Evolutionary conservation across 2,113 vertebrate genomes (phyloP).

Genomic region (Limanda limanda): DNA sequence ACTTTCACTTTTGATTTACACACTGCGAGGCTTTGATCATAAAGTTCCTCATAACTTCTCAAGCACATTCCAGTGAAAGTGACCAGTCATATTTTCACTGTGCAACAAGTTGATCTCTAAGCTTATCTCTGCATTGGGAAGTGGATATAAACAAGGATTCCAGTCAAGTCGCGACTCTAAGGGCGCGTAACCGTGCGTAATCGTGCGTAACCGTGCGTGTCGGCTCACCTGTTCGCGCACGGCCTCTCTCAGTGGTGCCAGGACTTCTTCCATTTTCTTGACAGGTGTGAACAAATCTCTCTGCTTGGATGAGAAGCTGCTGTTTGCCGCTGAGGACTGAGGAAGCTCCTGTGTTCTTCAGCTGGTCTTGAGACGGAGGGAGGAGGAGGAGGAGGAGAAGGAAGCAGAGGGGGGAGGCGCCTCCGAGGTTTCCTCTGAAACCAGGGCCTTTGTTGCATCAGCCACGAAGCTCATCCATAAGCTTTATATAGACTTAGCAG

Average conservation of each 20-base stretch:
- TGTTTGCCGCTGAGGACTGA: background rate
- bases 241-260: slow-evolving; percentile 52
- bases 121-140: background rate
- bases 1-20: background rate
- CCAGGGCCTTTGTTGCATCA: slow-evolving; percentile 58
- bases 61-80: too few relatives aligned
- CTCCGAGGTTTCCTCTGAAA: background rate
- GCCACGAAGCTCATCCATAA: slow-evolving; percentile 21
- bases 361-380: background rate
- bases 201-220: background rate
- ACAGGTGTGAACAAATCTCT: background rate
- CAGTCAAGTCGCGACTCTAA: too few relatives aligned
- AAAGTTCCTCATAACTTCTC: background rate
- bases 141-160: too few relatives aligned
- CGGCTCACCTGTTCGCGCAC: slow-evolving; percentile 54
- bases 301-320: background rate
- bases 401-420: slow-evolving; percentile 21
- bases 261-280: slow-evolving; percentile 47
- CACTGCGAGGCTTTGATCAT: too few relatives aligned
- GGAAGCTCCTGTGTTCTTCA: background rate
- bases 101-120: background rate
- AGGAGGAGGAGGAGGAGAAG: background rate
- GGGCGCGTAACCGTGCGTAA: background rate
- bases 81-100: background rate
- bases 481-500: too few relatives aligned